A percentile compares a stretch with the other conserved stretches of the same genome.
Evolutionary conservation across 1,140 invertebrate species (phyloP).

Genomic region (Drosophila kurseongensis): DNA sequence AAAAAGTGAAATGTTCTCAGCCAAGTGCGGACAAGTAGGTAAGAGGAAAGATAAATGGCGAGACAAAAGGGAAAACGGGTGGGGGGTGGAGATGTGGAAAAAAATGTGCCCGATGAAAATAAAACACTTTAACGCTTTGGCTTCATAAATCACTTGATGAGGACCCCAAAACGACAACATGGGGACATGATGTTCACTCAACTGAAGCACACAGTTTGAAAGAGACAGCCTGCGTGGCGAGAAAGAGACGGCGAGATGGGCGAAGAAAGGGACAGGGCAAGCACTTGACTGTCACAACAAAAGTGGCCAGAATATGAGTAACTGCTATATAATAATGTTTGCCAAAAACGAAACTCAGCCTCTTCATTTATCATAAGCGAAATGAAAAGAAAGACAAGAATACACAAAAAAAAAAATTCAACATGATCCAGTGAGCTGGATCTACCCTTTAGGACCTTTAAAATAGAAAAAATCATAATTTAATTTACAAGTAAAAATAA

Average conservation of each 20-base stretch:
- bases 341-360: constrained; percentile 50
- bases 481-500: too few species aligned
- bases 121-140: constrained; percentile 76
- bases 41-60: constrained; percentile 52
- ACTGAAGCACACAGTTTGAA: constrained; percentile 20
- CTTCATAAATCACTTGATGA: constrained; percentile 72
- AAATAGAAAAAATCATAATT: neutral
- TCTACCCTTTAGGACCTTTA: too few species aligned
- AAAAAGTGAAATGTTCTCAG: constrained; percentile 81
- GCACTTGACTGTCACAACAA: constrained; percentile 73
- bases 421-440: too few species aligned
- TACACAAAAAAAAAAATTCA: neutral
- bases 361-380: constrained; percentile 38
- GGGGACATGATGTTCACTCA: constrained; percentile 67
- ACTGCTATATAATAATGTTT: constrained; percentile 80
- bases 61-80: constrained; percentile 25
- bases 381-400: constrained; percentile 7
- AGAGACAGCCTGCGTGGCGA: neutral
- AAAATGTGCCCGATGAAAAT: constrained; percentile 52
- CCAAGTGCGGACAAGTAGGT: constrained; percentile 72
- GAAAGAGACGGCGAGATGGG: neutral
- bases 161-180: constrained; percentile 30
- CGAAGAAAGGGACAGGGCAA: constrained; percentile 6
- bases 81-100: neutral
- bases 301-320: constrained; percentile 78